Evolutionary conservation across 2,113 vertebrate genomes (phyloP).

Genomic region (Antechinus flavipes): DNA sequence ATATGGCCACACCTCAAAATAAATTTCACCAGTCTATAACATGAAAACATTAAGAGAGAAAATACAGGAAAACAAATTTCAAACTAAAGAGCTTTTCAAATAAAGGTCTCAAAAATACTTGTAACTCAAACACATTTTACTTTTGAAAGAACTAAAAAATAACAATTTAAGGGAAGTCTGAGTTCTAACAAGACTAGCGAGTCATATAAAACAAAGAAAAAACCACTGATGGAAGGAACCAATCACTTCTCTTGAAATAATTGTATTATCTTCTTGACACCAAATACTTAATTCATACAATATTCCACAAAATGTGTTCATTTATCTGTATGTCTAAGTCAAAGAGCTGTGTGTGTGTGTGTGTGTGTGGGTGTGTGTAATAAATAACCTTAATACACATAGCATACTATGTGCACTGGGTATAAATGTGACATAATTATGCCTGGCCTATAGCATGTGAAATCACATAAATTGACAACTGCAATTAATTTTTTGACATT

Average conservation of each 20-base stretch:
- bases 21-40: neutral
- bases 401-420: no score
- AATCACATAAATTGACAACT: neutral
- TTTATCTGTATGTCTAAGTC: neutral
- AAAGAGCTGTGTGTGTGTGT: neutral
- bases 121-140: constrained; percentile 23
- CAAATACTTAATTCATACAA: neutral
- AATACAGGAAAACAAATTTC: neutral
- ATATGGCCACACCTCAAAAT: neutral
- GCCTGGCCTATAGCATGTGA: neutral
- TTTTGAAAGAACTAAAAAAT: neutral
- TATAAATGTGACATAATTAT: neutral
- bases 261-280: no score
- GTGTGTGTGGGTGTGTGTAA: no score
- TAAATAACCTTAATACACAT: no score
- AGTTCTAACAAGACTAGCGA: neutral
- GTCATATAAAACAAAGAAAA: neutral
- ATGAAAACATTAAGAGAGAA: neutral
- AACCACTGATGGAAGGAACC: neutral
- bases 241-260: neutral
- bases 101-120: constrained; percentile 12
- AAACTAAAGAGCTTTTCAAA: constrained; percentile 16
- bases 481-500: neutral
- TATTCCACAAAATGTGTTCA: neutral
- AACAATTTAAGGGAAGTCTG: neutral